Conservation (phyloP, 2,113 vertebrate species). For the Phalacrocorax aristotelis region DNA sequence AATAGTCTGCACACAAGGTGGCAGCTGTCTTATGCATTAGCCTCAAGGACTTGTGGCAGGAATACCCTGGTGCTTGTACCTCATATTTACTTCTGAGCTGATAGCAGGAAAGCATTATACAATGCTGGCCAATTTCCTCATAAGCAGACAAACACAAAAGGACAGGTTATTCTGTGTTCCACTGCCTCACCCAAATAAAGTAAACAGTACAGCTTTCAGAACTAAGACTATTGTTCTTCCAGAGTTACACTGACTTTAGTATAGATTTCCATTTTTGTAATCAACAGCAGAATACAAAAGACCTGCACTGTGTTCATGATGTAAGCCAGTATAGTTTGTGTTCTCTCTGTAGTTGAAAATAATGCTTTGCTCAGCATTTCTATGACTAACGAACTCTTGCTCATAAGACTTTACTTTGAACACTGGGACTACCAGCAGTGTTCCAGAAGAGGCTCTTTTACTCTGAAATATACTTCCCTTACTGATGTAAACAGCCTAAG, state of each 20-base stretch:
- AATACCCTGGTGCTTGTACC: background rate
- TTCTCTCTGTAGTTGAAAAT: background rate
- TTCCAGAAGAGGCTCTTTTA: background rate
- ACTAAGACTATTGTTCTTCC: background rate
- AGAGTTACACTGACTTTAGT: background rate
- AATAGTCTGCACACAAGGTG: background rate
- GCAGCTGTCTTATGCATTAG: background rate
- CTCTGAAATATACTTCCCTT: background rate
- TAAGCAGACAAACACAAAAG: background rate
- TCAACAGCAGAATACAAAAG: background rate
- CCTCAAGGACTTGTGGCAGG: background rate
- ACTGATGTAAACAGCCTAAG: background rate
- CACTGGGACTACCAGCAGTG: background rate
- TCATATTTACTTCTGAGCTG: background rate
- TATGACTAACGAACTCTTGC: background rate
- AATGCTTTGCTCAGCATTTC: background rate
- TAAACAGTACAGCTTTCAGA: background rate
- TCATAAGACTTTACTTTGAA: background rate
- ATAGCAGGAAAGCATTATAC: background rate
- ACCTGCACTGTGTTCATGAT: background rate
- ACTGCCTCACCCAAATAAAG: background rate
- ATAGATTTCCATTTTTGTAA: background rate
- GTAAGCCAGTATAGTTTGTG: background rate
- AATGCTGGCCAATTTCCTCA: background rate
- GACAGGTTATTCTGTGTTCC: background rate